Conservation (phyloP, 2,113 vertebrate genomes). For the Gasterosteus nipponicus region DNA sequence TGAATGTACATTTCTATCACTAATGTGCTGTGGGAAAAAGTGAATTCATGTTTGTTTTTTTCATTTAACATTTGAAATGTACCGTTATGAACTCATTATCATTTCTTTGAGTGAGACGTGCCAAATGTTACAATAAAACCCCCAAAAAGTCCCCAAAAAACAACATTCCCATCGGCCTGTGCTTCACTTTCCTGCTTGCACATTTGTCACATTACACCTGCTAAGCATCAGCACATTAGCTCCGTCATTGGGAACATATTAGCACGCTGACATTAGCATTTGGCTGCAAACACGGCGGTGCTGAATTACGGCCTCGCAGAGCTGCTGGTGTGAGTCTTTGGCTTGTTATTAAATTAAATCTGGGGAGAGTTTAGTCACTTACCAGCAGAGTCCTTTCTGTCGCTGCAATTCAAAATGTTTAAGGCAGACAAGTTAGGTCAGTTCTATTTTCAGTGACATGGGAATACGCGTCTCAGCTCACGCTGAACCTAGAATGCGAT, state of each 20-base stretch:
- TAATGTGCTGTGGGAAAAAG: neutral
- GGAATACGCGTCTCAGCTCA: neutral
- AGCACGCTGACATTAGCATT: neutral
- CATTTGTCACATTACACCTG: neutral
- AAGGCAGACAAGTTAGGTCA: conserved; percentile 3
- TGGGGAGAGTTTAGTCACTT: conserved; percentile 1
- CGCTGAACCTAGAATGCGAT: neutral
- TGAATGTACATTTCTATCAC: neutral
- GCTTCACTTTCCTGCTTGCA: neutral
- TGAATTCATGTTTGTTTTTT: neutral
- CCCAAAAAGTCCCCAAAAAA: neutral
- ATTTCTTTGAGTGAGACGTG: neutral
- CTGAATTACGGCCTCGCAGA: neutral
- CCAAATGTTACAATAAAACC: neutral
- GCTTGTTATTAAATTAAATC: neutral
- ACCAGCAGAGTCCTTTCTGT: conserved; percentile 33
- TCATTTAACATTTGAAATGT: neutral
- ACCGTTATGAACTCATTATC: no score
- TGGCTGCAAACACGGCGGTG: neutral
- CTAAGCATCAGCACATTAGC: neutral
- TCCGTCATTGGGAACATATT: neutral
- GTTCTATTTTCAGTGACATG: conserved; percentile 2
- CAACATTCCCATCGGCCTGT: neutral
- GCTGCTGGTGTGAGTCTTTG: neutral
- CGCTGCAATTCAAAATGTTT: conserved; percentile 5